Evolutionary conservation across 2,888 invertebrate species (phyloP).

Genomic region (Cybosia mesomella): DNA sequence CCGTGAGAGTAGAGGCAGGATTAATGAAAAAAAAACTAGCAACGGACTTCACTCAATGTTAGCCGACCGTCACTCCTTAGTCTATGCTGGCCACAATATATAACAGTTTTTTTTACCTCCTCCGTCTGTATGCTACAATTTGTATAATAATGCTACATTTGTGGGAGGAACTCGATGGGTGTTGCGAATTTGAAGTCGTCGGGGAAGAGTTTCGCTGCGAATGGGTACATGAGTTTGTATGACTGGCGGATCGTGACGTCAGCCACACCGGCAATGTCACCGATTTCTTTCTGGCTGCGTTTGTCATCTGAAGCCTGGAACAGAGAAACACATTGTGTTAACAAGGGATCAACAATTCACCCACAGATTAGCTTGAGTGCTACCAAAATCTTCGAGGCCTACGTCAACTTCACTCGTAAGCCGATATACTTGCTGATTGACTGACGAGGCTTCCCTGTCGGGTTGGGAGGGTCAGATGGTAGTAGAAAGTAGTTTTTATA

Average conservation of each 20-base stretch:
- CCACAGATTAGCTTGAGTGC: not conserved
- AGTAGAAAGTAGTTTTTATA: no score
- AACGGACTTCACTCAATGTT: not conserved
- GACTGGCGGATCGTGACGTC: slow-evolving; percentile 99
- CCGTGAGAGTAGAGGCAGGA: not conserved
- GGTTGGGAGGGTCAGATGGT: no score
- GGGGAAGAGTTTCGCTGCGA: slow-evolving; percentile 96
- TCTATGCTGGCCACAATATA: slow-evolving; percentile 10
- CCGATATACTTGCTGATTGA: no score
- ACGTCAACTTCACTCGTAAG: no score
- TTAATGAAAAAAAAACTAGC: not conserved
- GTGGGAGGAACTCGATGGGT: slow-evolving; percentile 97
- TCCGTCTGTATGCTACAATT: not conserved
- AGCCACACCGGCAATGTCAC: slow-evolving; percentile 99
- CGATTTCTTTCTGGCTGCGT: slow-evolving; percentile 98
- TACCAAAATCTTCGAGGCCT: no score
- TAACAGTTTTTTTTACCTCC: slow-evolving; percentile 1
- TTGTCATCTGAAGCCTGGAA: slow-evolving; percentile 96
- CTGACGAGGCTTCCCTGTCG: no score
- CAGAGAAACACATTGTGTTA: not conserved
- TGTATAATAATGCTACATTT: slow-evolving; percentile 87
- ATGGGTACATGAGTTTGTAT: slow-evolving; percentile 98
- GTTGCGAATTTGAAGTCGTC: slow-evolving; percentile 98
- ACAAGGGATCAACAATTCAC: not conserved
- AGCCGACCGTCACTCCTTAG: slow-evolving; percentile 2